phyloP scores from a whole-genome alignment of 2,888 invertebrate species.

The Caenorhabditis afra region DNA sequence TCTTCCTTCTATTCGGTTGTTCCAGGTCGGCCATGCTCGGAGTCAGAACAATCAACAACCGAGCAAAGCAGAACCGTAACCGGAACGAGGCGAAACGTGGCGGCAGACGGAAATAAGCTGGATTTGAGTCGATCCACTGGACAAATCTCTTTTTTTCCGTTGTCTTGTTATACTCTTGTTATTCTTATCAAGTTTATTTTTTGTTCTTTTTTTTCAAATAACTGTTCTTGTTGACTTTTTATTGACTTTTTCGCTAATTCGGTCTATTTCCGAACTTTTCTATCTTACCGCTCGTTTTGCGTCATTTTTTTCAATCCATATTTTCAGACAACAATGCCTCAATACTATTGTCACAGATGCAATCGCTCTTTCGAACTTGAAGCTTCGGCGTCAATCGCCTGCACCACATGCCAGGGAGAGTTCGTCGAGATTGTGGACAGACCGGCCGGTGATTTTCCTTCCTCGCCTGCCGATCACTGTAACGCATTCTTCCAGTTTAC shows the following conservation, averaged over 20 bases:
- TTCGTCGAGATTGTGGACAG: conserved; percentile 22
- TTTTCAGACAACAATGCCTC: conserved; percentile 28
- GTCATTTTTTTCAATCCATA: neutral
- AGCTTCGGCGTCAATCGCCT: conserved; percentile 4
- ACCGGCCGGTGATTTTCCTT: conserved; percentile 10
- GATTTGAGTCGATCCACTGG: neutral
- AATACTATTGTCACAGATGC: conserved; percentile 63
- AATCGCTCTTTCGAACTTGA: conserved; percentile 38
- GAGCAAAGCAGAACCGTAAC: conserved; percentile 53
- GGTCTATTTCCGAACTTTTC: conserved; percentile 2
- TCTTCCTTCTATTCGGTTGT: neutral
- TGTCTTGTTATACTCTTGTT: conserved; percentile 32
- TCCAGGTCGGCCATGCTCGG: conserved; percentile 66
- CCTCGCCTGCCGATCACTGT: neutral
- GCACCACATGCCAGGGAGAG: conserved; percentile 28
- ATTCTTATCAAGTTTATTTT: conserved; percentile 21
- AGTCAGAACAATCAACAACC: conserved; percentile 59
- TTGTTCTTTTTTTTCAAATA: neutral
- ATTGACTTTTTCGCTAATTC: neutral
- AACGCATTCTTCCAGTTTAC: neutral
- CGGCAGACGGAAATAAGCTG: conserved; percentile 59
- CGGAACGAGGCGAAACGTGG: conserved; percentile 66
- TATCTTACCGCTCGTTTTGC: neutral
- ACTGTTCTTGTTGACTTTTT: neutral
- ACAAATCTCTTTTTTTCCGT: neutral